Conservation (phyloP, 2,888 invertebrate species). For the Philaethria dido region DNA sequence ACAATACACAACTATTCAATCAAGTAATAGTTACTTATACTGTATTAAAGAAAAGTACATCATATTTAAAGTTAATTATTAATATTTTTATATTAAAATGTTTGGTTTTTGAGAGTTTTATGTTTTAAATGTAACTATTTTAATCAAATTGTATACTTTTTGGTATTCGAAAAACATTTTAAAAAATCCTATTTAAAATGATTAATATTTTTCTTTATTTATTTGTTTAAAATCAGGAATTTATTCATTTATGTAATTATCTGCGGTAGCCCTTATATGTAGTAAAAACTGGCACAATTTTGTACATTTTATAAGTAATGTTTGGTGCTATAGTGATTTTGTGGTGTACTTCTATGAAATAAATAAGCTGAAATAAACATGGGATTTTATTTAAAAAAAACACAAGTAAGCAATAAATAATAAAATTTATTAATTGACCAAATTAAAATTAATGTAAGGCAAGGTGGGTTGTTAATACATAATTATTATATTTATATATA, state of each 20-base stretch:
- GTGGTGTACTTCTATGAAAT: constrained; percentile 62
- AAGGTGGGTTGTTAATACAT: constrained; percentile 14
- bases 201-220: not conserved
- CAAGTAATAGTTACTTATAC: not conserved
- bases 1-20: no score
- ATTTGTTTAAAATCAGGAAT: constrained; percentile 34
- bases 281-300: constrained; percentile 73
- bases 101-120: no score
- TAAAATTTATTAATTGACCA: constrained; percentile 41
- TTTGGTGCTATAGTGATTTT: constrained; percentile 80
- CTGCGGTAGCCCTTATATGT: constrained; percentile 29
- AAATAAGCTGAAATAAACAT: constrained; percentile 52
- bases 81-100: no score
- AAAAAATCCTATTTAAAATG: no score
- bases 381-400: constrained; percentile 42
- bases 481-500: not conserved
- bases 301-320: constrained; percentile 82
- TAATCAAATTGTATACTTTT: no score
- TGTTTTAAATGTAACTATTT: no score
- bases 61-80: not conserved
- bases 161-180: no score
- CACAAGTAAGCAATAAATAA: constrained; percentile 44
- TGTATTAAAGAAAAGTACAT: not conserved
- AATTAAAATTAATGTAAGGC: constrained; percentile 24
- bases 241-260: constrained; percentile 43